Evolutionary conservation across 2,113 vertebrate species (phyloP), one percentile per base, ranked within the genome.

Genomic region (Miniopterus natalensis): DNA sequence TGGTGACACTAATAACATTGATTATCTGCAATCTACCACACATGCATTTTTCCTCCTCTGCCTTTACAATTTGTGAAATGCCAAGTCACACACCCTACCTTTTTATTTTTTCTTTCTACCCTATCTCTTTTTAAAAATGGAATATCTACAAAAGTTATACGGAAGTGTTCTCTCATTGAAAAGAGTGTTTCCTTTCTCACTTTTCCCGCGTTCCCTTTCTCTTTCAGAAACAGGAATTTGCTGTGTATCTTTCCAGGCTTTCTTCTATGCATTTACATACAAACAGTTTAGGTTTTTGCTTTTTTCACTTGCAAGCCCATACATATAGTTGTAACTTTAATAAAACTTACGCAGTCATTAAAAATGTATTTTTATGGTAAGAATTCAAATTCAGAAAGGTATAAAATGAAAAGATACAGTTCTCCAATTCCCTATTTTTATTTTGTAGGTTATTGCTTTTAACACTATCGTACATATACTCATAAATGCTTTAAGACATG

Each of bases 401-500:
- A 3, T 36, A 51, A 49, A 42, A 8, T 90, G 2, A 79, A 77
- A 92, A 92, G 9, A 14, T 47, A 53, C 65, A 70, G 4, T 57
- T 83, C 12, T 63, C 70, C 11, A 47, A 6, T 23, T 36, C 14
- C 42, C 18, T 92, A 8, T 71, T 53, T 95, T 86, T 81, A 73
- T 90, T 92, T 92, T 85, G 47, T 7, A 75, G 17, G 31, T 71
- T 91, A 45, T 10, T 63, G 40, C 49, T 74, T 6, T 78, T 93
- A 88, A 51, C 20, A 42, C 31, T 55, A 84, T 90, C 61, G 71
- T 87, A 9, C 25, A 63, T 73, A n/a, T 68, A 59, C 65, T 84
- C 31, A 42, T 47, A 94, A 88, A 66, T 84, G 42, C 31, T 88
- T 92, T 92, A 61, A 88, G 73, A 47, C 15, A 55, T 45, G 31